Base-by-base conservation (phyloP, 2,888 invertebrate species). In the Phyllotreta cruciferae region DNA sequence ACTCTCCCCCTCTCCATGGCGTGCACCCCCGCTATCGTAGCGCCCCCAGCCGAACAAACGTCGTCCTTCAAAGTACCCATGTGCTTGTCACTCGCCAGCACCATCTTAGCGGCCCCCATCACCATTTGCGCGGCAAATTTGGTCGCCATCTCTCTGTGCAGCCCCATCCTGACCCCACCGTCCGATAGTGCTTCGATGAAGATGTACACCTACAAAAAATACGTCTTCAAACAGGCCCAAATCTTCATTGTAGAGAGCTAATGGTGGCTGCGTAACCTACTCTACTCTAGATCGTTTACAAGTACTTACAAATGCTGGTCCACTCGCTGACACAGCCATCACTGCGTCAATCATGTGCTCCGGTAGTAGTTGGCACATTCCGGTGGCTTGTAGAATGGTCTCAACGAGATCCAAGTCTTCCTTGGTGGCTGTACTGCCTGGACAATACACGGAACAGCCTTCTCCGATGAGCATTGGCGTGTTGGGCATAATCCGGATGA, bases 131-230 rank as follows among this genome's bases (percentile, higher is more conserved):
- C 92, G 0, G 96, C 93, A 70, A 94, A 87, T 76, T 87, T 86
- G 9, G 87, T 83, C 0, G 97, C 92, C 79, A 90, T 84, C 47
- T 87, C 87, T 66, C 96, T 83, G 0, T 95, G 93, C 0, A 96
- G 85, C 2, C 97, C 97, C 84, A 93, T 90, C 77, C 91, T 91
- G 0, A 98, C 96, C 0, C 91, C 97, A 24, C 95, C 97, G 82
- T 97, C 97, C 0, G 96, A 90, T 70, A 98, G 79, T 0, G 95
- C 94, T 82, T 98, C 97, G 68, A 96, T 92, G 60, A 95, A 88
- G 60, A 92, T 84, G 78, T 92, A 96, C 56, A 91, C 87, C 90
- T 91, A 7, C 76, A 36, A 83, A 13, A 8, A 14, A 53, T 49
- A n/a, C 5, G 9, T 24, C 11, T 39, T 37, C n/a, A 6, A 34